Conservation (phyloP, 2,113 vertebrate species). For the Caracal caracal region DNA sequence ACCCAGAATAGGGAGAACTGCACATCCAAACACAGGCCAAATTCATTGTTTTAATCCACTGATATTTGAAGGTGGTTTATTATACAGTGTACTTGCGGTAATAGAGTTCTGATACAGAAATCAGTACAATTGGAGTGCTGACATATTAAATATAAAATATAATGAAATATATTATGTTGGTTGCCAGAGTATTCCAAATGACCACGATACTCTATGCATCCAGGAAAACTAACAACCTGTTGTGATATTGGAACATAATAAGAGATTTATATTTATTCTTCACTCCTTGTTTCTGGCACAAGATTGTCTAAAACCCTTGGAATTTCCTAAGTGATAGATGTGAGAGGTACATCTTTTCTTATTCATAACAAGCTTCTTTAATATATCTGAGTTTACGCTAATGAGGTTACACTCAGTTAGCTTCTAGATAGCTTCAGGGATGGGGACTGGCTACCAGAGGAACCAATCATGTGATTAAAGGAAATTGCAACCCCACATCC, state of each 20-base stretch:
- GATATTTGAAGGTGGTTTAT: background rate
- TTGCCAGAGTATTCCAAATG: background rate
- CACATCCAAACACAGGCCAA: background rate
- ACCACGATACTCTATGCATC: background rate
- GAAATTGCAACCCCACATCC: background rate
- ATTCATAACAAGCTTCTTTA: background rate
- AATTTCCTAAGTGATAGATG: background rate
- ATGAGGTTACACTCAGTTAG: background rate
- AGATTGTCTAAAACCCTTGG: background rate
- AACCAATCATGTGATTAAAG: background rate
- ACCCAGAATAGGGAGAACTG: background rate
- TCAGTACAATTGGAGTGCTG: background rate
- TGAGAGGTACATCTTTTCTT: background rate
- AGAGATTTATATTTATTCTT: background rate
- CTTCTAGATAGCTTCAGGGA: background rate
- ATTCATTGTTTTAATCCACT: background rate
- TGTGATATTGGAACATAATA: background rate
- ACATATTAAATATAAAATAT: background rate
- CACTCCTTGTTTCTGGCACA: background rate
- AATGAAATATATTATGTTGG: background rate
- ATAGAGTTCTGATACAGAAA: background rate
- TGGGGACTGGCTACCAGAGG: background rate
- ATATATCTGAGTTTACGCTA: background rate
- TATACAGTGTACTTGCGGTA: background rate
- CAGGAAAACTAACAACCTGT: background rate